A percentile compares a stretch with the other conserved stretches of the same genome.
Evolutionary conservation across 2,888 invertebrate genomes (phyloP).

Genomic region (Tubiluchus corallicola): DNA sequence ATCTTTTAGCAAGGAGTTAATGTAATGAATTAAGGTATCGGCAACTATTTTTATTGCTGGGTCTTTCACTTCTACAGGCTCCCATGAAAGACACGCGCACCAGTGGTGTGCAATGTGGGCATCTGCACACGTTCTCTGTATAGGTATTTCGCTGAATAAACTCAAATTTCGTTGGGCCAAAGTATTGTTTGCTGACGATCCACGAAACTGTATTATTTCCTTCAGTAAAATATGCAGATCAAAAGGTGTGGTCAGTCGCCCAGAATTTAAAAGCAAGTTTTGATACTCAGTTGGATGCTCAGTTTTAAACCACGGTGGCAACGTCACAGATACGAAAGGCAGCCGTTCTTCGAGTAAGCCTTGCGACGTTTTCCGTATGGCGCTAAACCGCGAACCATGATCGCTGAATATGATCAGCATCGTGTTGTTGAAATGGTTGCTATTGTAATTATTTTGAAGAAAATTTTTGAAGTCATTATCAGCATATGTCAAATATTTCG

Average conservation of each 20-base stretch:
- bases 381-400: conserved; percentile 61
- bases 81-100: conserved; percentile 85
- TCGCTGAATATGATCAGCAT: conserved; percentile 76
- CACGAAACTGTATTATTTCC: conserved; percentile 35
- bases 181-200: conserved; percentile 14
- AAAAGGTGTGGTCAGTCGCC: conserved; percentile 62
- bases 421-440: conserved; percentile 52
- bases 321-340: conserved; percentile 60
- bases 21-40: conserved; percentile 22
- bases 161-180: conserved; percentile 20
- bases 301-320: conserved; percentile 48
- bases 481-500: conserved; percentile 46
- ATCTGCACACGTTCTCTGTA: conserved; percentile 56
- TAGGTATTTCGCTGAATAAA: conserved; percentile 32
- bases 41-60: conserved; percentile 40
- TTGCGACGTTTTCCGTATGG: conserved; percentile 62
- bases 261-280: conserved; percentile 40
- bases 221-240: conserved; percentile 65
- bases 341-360: conserved; percentile 79
- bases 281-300: conserved; percentile 40
- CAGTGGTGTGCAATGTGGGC: conserved; percentile 86
- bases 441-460: conserved; percentile 14
- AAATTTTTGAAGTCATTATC: neutral
- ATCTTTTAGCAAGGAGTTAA: conserved; percentile 26
- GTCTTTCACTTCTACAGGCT: conserved; percentile 36